phyloP scores from a whole-genome alignment of 2,888 invertebrate species.

The Cantharis nigra region DNA sequence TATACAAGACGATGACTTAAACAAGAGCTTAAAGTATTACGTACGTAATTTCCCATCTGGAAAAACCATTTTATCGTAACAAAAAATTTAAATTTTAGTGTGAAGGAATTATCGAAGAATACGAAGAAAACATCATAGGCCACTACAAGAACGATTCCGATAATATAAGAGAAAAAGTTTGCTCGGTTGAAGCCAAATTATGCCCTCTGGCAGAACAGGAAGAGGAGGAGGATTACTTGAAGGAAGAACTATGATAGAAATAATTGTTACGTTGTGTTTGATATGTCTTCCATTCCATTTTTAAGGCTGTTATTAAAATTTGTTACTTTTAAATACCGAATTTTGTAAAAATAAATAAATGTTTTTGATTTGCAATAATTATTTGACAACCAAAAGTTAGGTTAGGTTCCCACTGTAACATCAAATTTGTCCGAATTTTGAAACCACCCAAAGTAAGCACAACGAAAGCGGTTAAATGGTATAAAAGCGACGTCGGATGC shows the following conservation, averaged over 20 bases:
- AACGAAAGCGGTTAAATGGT: neutral
- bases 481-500: neutral
- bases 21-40: slow-evolving; percentile 83
- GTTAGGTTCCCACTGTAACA: neutral
- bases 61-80: neutral
- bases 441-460: neutral
- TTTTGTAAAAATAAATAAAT: neutral
- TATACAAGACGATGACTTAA: slow-evolving; percentile 82
- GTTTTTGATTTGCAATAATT: neutral
- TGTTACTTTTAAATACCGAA: neutral
- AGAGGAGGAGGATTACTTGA: slow-evolving; percentile 20
- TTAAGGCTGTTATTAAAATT: neutral
- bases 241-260: slow-evolving; percentile 27
- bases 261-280: neutral
- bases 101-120: slow-evolving; percentile 71
- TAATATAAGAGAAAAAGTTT: slow-evolving; percentile 60
- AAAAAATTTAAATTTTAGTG: slow-evolving; percentile 61
- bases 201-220: slow-evolving; percentile 51
- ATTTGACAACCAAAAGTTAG: neutral
- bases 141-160: slow-evolving; percentile 58
- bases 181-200: slow-evolving; percentile 57
- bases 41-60: slow-evolving; percentile 62
- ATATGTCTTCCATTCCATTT: neutral
- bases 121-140: slow-evolving; percentile 69
- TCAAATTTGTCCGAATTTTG: neutral